A percentile compares a stretch with the other conserved stretches of the same genome.
Evolutionary conservation across 92 coral and sea anemone genomes (phyloP).

Genomic region (Actinostola sp.): DNA sequence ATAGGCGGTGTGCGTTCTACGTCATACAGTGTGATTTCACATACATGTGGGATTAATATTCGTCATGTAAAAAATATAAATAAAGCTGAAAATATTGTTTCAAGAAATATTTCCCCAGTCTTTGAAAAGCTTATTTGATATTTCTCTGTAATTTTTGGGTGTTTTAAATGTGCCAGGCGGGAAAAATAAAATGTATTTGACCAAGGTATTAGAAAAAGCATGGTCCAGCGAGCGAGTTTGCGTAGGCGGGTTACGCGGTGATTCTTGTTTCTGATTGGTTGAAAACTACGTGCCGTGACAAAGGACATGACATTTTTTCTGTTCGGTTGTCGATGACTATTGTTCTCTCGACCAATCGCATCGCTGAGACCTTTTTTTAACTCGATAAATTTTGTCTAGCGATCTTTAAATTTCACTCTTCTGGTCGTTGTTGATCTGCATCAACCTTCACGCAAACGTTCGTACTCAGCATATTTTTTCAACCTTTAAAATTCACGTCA

Average conservation of each 20-base stretch:
- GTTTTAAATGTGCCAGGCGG: not conserved
- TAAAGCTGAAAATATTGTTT: no score
- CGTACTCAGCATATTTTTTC: slow-evolving; percentile 22
- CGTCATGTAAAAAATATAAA: no score
- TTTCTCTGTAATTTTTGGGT: not conserved
- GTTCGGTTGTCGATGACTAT: slow-evolving; percentile 62
- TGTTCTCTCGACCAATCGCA: slow-evolving; percentile 72
- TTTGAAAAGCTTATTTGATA: no score
- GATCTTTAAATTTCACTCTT: slow-evolving; percentile 33
- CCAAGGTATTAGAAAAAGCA: slow-evolving; percentile 30
- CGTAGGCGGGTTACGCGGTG: slow-evolving; percentile 69
- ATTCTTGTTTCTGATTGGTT: slow-evolving; percentile 52
- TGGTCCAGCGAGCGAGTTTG: slow-evolving; percentile 2
- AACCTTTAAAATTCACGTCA: not conserved
- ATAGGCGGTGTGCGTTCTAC: no score
- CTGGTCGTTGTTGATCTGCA: slow-evolving; percentile 15
- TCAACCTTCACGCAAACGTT: not conserved
- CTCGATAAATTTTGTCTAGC: slow-evolving; percentile 14
- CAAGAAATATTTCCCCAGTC: no score
- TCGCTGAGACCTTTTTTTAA: not conserved
- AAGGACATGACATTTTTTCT: slow-evolving; percentile 41
- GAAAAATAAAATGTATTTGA: not conserved
- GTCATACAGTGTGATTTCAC: no score
- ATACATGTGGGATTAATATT: no score
- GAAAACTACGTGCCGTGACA: slow-evolving; percentile 29